Evolutionary conservation across 1,140 invertebrate species (phyloP), one percentile per base, ranked within the genome.

Genomic region (Phymorhynchus buccinoides): DNA sequence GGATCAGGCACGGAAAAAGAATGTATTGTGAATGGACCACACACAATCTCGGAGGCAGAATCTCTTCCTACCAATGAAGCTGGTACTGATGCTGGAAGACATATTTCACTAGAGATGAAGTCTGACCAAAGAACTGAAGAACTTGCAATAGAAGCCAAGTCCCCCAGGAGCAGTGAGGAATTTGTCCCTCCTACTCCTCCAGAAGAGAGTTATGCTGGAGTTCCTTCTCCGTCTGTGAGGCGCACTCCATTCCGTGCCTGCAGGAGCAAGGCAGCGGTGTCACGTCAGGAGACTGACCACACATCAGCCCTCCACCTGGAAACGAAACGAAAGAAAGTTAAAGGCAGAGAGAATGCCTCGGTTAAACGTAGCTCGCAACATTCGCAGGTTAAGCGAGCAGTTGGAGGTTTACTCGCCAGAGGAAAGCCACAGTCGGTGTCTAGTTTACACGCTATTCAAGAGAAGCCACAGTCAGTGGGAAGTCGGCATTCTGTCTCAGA

Each of bases 181-280:
- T 90, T 86, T 86, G 80, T 92, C 32, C 90, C 91, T 16, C 91
- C 91, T 42, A 92, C 91, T 4, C 91, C 91, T 39, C 91, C 91
- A 44, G 88, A 86, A 22, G 73, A 86, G 62, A 80, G 32, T 48
- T 73, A 41, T 0, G 62, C 9, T 52, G 44, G 52, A 0, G 9
- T 68, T 42, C 35, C 39, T 32, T 62, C 32, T 42, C 87, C 80
- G 30, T 84, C 30, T 79, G 39, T 83, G 6, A 66, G 84, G 27
- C 35, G 27, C 32, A 85, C 79, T 2, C 84, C 84, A 2, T 30
- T 80, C 14, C 62, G 84, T n/a, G 71, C 75, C 32, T 84, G 83
- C 30, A 79, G 37, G 35, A 79, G 32, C 39, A 41, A 30, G 62
- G 3, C 27, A 14, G 62, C 27, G 2, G 62, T 30, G 12, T 27